phyloP scores from a whole-genome alignment of 1,140 invertebrate genomes.

The Drosophila nikananu region DNA sequence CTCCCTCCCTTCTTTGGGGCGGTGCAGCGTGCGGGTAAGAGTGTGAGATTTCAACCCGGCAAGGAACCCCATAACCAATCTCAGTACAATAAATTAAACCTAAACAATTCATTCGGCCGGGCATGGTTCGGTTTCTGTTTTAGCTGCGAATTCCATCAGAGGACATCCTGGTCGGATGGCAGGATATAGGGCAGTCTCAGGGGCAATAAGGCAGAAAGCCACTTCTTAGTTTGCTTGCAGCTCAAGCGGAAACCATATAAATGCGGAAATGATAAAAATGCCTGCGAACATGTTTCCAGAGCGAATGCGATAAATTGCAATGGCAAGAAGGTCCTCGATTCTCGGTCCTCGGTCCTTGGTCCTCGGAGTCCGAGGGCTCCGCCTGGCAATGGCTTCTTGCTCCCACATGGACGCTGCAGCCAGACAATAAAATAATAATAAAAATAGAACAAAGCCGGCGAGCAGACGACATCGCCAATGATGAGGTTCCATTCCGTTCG shows the following conservation, averaged over 20 bases:
- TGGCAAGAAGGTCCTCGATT: conserved; percentile 50
- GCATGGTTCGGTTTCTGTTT: conserved; percentile 47
- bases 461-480: conserved; percentile 49
- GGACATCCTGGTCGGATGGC: conserved; percentile 22
- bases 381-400: neutral
- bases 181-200: conserved; percentile 16
- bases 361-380: neutral
- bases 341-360: conserved; percentile 1
- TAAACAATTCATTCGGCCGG: conserved; percentile 71
- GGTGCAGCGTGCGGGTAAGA: conserved; percentile 11
- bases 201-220: conserved; percentile 74
- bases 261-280: conserved; percentile 84
- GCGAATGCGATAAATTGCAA: conserved; percentile 79
- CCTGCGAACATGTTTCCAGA: conserved; percentile 78
- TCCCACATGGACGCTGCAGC: conserved; percentile 40
- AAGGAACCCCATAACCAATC: conserved; percentile 48
- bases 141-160: conserved; percentile 14
- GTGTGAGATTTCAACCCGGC: conserved; percentile 20
- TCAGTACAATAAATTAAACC: conserved; percentile 75
- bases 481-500: conserved; percentile 41
- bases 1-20: conserved; percentile 13
- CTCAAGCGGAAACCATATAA: conserved; percentile 81
- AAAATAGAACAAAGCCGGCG: conserved; percentile 68
- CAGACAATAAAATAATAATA: conserved; percentile 81
- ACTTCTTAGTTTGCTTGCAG: conserved; percentile 78